Evolutionary conservation across 2,113 vertebrate species (phyloP).

Genomic region (Psophia crepitans): DNA sequence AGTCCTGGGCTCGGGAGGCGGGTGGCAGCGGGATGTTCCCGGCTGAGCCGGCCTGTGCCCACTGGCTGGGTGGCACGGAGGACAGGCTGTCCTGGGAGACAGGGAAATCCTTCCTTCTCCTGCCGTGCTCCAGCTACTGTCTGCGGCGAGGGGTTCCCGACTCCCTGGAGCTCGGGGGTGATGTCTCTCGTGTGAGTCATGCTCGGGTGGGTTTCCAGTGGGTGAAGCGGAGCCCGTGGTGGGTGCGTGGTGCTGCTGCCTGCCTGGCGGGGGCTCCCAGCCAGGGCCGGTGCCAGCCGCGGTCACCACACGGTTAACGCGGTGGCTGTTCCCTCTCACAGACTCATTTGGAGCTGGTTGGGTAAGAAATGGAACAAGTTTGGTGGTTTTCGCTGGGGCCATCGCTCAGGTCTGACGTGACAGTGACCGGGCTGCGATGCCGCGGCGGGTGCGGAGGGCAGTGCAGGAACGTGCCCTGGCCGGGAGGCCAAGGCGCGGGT

Average conservation of each 20-base stretch:
- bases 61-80: fast-evolving
- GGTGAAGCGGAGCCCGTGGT: fast-evolving
- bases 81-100: background rate
- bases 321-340: background rate
- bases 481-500: fast-evolving
- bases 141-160: fast-evolving
- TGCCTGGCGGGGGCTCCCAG: background rate
- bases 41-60: background rate
- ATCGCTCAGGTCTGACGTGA: background rate
- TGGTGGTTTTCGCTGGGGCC: conserved; percentile 28
- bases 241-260: background rate
- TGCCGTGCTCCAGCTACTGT: too few relatives aligned
- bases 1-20: background rate
- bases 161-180: fast-evolving
- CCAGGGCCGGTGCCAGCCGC: fast-evolving
- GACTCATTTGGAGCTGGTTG: conserved; percentile 1
- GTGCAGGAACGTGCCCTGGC: background rate
- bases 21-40: background rate
- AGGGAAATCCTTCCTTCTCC: background rate
- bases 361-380: conserved; percentile 44
- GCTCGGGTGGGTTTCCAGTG: background rate
- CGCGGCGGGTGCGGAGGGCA: fast-evolving
- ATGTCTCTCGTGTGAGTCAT: background rate
- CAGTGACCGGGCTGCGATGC: background rate
- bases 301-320: background rate